These are phyloP conservation scores for Tichodroma muraria DNA, from an alignment of 2,113 vertebrate genomes.

Conservation along the genomic window DNA sequence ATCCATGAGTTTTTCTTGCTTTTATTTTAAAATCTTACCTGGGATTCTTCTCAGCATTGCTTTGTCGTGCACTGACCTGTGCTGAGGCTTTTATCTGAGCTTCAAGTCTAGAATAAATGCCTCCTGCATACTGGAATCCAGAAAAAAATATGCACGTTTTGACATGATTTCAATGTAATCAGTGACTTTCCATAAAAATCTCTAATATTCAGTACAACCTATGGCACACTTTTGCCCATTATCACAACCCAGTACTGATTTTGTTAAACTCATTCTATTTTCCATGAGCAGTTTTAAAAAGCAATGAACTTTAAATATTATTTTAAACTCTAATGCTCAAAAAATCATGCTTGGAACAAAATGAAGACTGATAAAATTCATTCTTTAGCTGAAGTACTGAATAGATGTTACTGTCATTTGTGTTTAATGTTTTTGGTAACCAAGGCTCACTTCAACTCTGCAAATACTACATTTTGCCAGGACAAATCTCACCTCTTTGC, in stretches of 20 bases:
- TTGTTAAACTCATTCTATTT: background rate
- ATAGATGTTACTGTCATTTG: background rate
- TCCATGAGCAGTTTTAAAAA: background rate
- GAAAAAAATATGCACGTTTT: background rate
- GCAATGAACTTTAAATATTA: background rate
- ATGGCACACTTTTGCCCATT: background rate
- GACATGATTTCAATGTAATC: background rate
- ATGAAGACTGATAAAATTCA: background rate
- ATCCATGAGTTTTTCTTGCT: background rate
- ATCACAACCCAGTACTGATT: background rate
- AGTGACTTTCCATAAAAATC: background rate
- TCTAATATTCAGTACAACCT: background rate
- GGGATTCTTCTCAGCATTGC: constrained; percentile 78
- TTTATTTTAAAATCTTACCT: constrained; percentile 58
- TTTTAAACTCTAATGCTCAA: background rate
- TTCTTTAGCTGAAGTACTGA: background rate
- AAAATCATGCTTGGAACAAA: background rate
- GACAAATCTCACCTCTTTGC: constrained; percentile 82
- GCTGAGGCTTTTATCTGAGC: constrained; percentile 82
- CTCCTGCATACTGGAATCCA: constrained; percentile 78
- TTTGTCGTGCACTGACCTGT: constrained; percentile 75
- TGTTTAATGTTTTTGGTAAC: background rate
- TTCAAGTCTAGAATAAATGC: constrained; percentile 91
- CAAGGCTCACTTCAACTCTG: background rate
- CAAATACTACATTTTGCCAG: background rate